Evolutionary conservation across 2,888 invertebrate genomes (phyloP).

Genomic region (Eumerus sabulonum): DNA sequence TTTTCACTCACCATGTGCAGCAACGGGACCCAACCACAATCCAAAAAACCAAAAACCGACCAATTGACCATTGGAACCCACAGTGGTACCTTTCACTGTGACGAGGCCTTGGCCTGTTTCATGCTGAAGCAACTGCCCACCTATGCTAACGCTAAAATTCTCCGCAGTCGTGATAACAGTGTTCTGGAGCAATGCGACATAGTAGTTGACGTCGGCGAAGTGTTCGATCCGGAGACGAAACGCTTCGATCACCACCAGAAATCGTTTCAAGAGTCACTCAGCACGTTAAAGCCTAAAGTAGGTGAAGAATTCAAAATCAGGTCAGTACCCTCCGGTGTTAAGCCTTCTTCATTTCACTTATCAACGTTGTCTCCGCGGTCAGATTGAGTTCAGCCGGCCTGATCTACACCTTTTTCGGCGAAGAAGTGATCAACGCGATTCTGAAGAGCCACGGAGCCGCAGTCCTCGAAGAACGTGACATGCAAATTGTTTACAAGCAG

Average conservation of each 20-base stretch:
- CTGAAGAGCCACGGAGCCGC: constrained; percentile 79
- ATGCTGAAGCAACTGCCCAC: constrained; percentile 90
- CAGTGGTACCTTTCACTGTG: constrained; percentile 76
- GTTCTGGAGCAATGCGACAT: constrained; percentile 91
- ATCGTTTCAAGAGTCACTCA: constrained; percentile 85
- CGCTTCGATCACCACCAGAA: constrained; percentile 98
- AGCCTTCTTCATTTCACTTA: no score
- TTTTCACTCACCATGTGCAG: constrained; percentile 38
- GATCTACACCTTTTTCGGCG: constrained; percentile 93
- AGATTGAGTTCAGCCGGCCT: constrained; percentile 97
- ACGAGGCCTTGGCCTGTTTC: constrained; percentile 88
- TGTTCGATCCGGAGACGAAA: constrained; percentile 86
- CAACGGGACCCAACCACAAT: constrained; percentile 22
- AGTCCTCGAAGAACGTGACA: constrained; percentile 79
- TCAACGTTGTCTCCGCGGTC: constrained; percentile 71
- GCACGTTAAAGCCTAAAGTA: constrained; percentile 82
- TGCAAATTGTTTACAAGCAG: constrained; percentile 83
- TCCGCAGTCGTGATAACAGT: constrained; percentile 83
- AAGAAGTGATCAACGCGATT: constrained; percentile 85
- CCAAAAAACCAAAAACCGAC: constrained; percentile 55
- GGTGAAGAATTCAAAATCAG: constrained; percentile 82
- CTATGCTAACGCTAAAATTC: constrained; percentile 89
- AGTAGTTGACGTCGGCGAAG: constrained; percentile 96
- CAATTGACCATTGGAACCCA: constrained; percentile 75
- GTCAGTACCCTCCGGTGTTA: no score